Evolutionary conservation across 2,888 invertebrate genomes (phyloP), one percentile per base, ranked within the genome.

Genomic region (Leuctra nigra): DNA sequence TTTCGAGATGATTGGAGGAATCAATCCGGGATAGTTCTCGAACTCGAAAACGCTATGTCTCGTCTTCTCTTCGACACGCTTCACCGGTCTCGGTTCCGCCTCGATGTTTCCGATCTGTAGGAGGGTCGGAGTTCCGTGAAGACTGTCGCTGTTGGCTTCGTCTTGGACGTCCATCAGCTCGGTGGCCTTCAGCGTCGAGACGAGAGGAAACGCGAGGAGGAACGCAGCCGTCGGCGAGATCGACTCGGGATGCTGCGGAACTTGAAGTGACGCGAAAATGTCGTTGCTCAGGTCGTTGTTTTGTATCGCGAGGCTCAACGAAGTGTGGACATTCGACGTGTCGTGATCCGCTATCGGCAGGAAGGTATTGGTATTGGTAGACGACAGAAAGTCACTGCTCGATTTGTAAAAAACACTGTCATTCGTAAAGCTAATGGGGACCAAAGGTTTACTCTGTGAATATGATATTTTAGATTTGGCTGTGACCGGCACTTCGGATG

Each of bases 161-260:
- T 61, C 59, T 41, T 55, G 58, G 3, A 50, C 57, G 25, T 23
- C 60, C 9, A 60, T 58, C 52, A 58, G 54, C 6, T 60, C 60
- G 13, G 60, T 48, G 1, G 58, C 78, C 61, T 77, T 77, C 7
- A 78, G 66, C 3, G 79, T 77, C 1, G 80, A 85, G 0, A 87
- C 87, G 48, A 87, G 70, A 0, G 87, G 87, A 66, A 87, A 87
- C 1, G 86, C 83, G 73, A 85, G 78, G 11, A 87, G 72, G 67
- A 87, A 87, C 1, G 87, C 87, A 13, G 87, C 87, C 1, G 87
- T 87, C 4, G 87, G 87, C 1, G 87, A 87, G 53, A 81, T 79
- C 1, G 81, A 79, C 65, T 80, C 79, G 2, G 80, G 75, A 46
- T 61, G 67, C 29, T 67, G 66, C 9, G 79, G 78, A 9, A 80